Evolutionary conservation across 2,113 vertebrate species (phyloP).

Genomic region (Petromus typicus): DNA sequence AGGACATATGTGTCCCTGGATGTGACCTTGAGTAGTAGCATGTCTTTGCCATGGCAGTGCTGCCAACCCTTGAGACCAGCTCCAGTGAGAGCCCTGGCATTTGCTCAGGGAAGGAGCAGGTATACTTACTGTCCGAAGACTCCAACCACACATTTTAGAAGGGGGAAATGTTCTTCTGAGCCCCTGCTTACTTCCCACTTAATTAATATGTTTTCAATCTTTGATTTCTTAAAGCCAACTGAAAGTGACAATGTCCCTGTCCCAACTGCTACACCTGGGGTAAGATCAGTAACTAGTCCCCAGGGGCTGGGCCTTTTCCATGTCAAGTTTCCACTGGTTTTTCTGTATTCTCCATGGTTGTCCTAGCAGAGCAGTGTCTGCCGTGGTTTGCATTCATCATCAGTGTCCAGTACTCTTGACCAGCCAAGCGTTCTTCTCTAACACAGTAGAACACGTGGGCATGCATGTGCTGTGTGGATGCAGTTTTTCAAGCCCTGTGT

Average conservation of each 20-base stretch:
- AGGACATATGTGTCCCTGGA: neutral
- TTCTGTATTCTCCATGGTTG: slow-evolving; percentile 87
- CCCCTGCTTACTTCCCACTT: slow-evolving; percentile 73
- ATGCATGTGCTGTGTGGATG: slow-evolving; percentile 89
- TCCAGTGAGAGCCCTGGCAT: neutral
- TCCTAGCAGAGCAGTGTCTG: slow-evolving; percentile 86
- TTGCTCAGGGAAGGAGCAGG: slow-evolving; percentile 41
- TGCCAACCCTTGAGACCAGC: neutral
- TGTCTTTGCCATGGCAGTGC: neutral
- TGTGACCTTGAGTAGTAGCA: neutral
- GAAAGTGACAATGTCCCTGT: slow-evolving; percentile 91
- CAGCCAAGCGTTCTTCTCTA: slow-evolving; percentile 84
- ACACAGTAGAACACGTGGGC: slow-evolving; percentile 85
- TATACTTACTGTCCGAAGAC: slow-evolving; percentile 39
- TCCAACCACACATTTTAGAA: slow-evolving; percentile 53
- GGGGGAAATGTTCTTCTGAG: slow-evolving; percentile 59
- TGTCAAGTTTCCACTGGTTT: slow-evolving; percentile 86
- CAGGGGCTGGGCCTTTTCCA: slow-evolving; percentile 90
- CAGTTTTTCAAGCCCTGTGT: slow-evolving; percentile 85
- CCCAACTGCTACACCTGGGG: slow-evolving; percentile 97
- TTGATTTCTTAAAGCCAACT: slow-evolving; percentile 96
- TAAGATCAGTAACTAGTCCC: slow-evolving; percentile 92
- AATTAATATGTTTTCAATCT: slow-evolving; percentile 77
- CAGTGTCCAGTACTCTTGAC: slow-evolving; percentile 83
- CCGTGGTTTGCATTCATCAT: slow-evolving; percentile 87